Evolutionary conservation across 2,888 invertebrate genomes (phyloP).

Genomic region (Drosophila kambysellisi): DNA sequence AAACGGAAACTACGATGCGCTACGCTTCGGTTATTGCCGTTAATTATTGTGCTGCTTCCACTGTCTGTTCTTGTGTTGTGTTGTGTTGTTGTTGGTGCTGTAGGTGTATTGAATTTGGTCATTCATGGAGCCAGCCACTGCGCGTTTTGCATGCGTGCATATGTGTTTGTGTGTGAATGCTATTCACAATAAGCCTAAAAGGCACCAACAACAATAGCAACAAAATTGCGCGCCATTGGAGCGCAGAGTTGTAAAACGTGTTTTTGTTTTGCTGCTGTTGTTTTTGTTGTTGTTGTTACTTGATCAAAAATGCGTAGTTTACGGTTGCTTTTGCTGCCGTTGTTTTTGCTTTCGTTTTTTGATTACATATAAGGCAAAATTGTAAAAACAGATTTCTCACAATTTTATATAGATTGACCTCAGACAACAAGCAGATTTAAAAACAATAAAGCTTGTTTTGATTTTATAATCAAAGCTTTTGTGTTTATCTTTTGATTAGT

Average conservation of each 20-base stretch:
- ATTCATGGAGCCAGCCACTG: slow-evolving; percentile 66
- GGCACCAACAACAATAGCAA: slow-evolving; percentile 47
- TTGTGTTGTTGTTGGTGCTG: slow-evolving; percentile 46
- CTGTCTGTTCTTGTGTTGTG: slow-evolving; percentile 38
- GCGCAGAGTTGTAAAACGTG: slow-evolving; percentile 75
- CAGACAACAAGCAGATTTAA: slow-evolving; percentile 58
- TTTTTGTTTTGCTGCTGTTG: slow-evolving; percentile 61
- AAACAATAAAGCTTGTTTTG: slow-evolving; percentile 42
- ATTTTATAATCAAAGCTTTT: slow-evolving; percentile 35
- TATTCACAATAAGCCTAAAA: slow-evolving; percentile 63
- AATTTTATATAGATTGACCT: slow-evolving; percentile 60
- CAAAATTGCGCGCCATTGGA: slow-evolving; percentile 72
- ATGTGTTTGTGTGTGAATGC: slow-evolving; percentile 31
- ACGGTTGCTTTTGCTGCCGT: slow-evolving; percentile 33
- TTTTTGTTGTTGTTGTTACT: slow-evolving; percentile 30
- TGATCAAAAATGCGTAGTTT: slow-evolving; percentile 70
- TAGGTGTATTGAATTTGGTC: slow-evolving; percentile 70
- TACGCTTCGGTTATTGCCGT: slow-evolving; percentile 79
- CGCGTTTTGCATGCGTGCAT: slow-evolving; percentile 46
- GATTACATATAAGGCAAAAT: slow-evolving; percentile 25
- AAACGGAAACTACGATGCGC: slow-evolving; percentile 74
- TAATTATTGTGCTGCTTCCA: slow-evolving; percentile 66
- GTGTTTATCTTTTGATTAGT: slow-evolving; percentile 11
- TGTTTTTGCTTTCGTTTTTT: slow-evolving; percentile 62
- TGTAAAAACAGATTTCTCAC: slow-evolving; percentile 29